Conservation (phyloP, 2,888 invertebrate genomes). For the Tipula unca region DNA sequence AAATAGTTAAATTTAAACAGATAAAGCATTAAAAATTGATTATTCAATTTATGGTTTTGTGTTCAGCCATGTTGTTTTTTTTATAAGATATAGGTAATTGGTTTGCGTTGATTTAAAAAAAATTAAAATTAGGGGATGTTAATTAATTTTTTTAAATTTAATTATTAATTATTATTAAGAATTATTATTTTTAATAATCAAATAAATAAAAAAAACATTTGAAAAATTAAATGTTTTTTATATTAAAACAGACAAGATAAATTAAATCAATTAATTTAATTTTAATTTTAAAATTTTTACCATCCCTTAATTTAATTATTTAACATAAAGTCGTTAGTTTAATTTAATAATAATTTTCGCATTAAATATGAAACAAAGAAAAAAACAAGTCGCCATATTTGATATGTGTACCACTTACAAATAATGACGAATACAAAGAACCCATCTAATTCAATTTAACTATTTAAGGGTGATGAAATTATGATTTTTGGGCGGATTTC, state of each 20-base stretch:
- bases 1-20: not conserved
- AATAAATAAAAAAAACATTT: not conserved
- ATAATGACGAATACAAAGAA: not conserved
- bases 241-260: not conserved
- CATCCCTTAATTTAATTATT: not conserved
- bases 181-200: not conserved
- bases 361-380: not conserved
- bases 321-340: not conserved
- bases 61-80: not conserved
- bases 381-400: not conserved
- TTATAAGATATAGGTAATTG: not conserved
- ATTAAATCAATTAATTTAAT: not conserved
- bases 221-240: not conserved
- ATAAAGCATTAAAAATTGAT: not conserved
- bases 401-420: not conserved
- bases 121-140: not conserved
- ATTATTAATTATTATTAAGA: not conserved
- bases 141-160: not conserved
- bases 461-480: not conserved
- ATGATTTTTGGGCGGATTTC: not conserved
- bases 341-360: not conserved
- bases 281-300: not conserved
- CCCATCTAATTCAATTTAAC: not conserved
- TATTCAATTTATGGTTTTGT: not conserved
- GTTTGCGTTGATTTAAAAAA: not conserved